phyloP scores from a whole-genome alignment of 2,797 vertebrate species.

The Sebastes minor region DNA sequence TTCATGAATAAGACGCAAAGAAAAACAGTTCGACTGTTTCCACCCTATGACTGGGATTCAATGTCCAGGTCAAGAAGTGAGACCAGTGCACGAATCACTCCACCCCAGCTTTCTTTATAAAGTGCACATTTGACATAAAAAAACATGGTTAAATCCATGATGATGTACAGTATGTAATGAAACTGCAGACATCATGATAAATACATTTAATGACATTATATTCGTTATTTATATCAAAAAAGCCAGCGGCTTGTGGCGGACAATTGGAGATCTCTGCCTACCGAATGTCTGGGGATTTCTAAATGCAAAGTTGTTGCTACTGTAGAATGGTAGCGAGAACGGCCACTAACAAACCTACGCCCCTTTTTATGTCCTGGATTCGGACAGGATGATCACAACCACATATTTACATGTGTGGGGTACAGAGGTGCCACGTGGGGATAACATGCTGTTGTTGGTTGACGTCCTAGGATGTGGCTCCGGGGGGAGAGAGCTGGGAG shows the following conservation, averaged over 20 bases:
- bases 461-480: fast-evolving
- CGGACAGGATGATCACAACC: too few relatives aligned
- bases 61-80: neutral
- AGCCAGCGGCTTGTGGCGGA: neutral
- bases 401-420: too few relatives aligned
- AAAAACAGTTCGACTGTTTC: neutral
- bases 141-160: neutral
- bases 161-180: neutral
- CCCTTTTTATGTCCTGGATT: too few relatives aligned
- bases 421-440: too few relatives aligned
- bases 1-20: neutral
- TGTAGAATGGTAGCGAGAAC: neutral
- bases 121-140: neutral
- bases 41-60: neutral
- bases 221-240: neutral
- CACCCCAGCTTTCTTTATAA: neutral
- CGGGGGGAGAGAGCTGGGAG: too few relatives aligned
- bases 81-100: neutral
- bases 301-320: neutral
- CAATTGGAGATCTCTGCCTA: neutral
- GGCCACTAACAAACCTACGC: too few relatives aligned
- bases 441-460: too few relatives aligned
- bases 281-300: neutral
- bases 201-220: neutral
- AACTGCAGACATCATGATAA: neutral